Base-by-base conservation (phyloP, 2,113 vertebrate species). In the Lethenteron reissneri region DNA sequence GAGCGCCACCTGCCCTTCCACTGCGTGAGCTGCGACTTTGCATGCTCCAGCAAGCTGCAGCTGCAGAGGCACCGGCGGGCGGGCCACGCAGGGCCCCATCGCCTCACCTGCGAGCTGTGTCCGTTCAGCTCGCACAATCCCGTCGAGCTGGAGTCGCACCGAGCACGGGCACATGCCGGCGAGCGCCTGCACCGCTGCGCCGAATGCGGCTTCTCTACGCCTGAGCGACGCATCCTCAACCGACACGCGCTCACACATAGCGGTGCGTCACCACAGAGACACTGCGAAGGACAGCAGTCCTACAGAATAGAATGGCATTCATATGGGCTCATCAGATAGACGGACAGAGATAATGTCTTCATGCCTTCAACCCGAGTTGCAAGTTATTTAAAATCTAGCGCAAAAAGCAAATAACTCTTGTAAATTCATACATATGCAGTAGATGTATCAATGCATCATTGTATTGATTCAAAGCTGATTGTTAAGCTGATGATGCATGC, bases 181-280 rank as follows among this genome's bases (percentile, higher is more conserved):
- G 94, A 99, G 80, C 96, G 95, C 81, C 92, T 86, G 74, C 91
- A 99, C 71, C 84, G 80, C 71, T 99, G 94, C 74, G 73, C 82
- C 0, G 87, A 94, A 77, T 99, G 94, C 74, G 80, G 74, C 79
- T 97, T 92, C 0, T 82, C 86, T 74, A 97, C 94, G 0, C 85
- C 92, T 0, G 89, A 99, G 78, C 94, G 94, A 79, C 83, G 90
- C 9, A 88, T 92, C 68, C 81, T 99, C 72, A 89, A 86, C 76
- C 82, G 94, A 57, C 94, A 99, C 80, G 81, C 84, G 82, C 79
- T 94, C 73, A 81, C 87, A 75, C 94, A 97, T 76, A 94, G 85
- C 0, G 89, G 94, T 95, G 74, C 79, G 86, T 75, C 13, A 62
- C 10, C 17, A 8, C 62, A 7, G 41, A 41, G 41, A 41, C 41